Evolutionary conservation across 2,888 invertebrate genomes (phyloP).

Genomic region (Stenurella melanura): DNA sequence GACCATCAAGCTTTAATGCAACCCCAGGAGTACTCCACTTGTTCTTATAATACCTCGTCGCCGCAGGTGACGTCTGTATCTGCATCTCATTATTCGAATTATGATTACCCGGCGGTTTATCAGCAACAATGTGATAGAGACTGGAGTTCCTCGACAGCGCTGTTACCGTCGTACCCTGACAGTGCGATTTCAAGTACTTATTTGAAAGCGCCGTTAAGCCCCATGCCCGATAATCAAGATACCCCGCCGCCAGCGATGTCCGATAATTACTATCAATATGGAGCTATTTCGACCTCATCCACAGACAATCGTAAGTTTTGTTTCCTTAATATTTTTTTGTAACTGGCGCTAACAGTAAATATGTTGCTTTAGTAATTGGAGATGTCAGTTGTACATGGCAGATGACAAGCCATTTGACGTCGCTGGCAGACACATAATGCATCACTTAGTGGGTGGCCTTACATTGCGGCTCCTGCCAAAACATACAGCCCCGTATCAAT

Average conservation of each 20-base stretch:
- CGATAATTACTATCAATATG: slow-evolving; percentile 71
- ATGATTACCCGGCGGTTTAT: slow-evolving; percentile 69
- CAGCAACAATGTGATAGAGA: slow-evolving; percentile 68
- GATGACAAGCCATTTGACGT: slow-evolving; percentile 55
- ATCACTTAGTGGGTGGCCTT: slow-evolving; percentile 57
- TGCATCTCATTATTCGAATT: slow-evolving; percentile 66
- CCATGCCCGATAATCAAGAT: slow-evolving; percentile 68
- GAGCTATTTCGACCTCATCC: slow-evolving; percentile 65
- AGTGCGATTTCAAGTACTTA: slow-evolving; percentile 65
- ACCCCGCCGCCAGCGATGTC: slow-evolving; percentile 68
- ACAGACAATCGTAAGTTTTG: slow-evolving; percentile 70
- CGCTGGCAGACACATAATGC: slow-evolving; percentile 49
- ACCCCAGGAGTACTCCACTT: slow-evolving; percentile 68
- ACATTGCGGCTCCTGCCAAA: slow-evolving; percentile 43
- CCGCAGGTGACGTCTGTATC: slow-evolving; percentile 63
- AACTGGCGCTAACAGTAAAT: slow-evolving; percentile 61
- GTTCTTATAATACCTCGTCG: slow-evolving; percentile 66
- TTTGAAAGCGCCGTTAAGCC: slow-evolving; percentile 72
- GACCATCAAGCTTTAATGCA: slow-evolving; percentile 69
- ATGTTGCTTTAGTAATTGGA: slow-evolving; percentile 64
- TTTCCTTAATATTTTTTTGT: slow-evolving; percentile 48
- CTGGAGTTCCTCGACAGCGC: slow-evolving; percentile 64
- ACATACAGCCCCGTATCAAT: slow-evolving; percentile 43
- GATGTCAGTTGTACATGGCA: slow-evolving; percentile 58
- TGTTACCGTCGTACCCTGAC: slow-evolving; percentile 68